Evolutionary conservation across 2,113 vertebrate species (phyloP).

Genomic region (Platichthys stellatus): DNA sequence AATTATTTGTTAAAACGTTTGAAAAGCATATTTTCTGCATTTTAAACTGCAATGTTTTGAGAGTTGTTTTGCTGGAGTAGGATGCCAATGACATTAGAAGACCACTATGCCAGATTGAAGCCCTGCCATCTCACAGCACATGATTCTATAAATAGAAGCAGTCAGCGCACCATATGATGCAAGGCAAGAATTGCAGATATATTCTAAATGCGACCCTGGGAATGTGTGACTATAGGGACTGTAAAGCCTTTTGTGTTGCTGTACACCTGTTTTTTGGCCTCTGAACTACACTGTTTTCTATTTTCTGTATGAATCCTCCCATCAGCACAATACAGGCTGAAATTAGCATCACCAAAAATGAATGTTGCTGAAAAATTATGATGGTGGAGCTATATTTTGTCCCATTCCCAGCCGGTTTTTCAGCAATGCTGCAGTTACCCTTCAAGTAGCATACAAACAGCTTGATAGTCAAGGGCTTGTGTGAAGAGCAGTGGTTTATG

Average conservation of each 20-base stretch:
- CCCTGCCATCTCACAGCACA: neutral
- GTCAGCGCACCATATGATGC: slow-evolving; percentile 12
- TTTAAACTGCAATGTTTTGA: too few relatives aligned
- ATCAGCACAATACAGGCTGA: slow-evolving; percentile 22
- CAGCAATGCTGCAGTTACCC: slow-evolving; percentile 29
- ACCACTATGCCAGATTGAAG: too few relatives aligned
- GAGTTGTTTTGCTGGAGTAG: too few relatives aligned
- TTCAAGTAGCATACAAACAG: slow-evolving; percentile 17
- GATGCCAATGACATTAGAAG: too few relatives aligned
- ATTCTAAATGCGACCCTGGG: neutral
- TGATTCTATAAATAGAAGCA: slow-evolving; percentile 37
- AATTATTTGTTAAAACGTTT: neutral
- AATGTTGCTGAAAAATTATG: slow-evolving; percentile 35
- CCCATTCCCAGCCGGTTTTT: slow-evolving; percentile 20
- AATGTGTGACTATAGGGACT: neutral
- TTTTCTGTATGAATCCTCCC: neutral
- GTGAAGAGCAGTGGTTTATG: slow-evolving; percentile 74
- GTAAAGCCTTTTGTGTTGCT: neutral
- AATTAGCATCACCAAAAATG: slow-evolving; percentile 23
- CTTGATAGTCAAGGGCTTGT: slow-evolving; percentile 60
- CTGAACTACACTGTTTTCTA: neutral
- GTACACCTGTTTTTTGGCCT: slow-evolving; percentile 4
- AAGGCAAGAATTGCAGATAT: neutral
- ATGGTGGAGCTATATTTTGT: neutral
- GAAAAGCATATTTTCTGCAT: too few relatives aligned